Conservation (phyloP, 2,113 vertebrate species). For the Falcunculus frontatus region DNA sequence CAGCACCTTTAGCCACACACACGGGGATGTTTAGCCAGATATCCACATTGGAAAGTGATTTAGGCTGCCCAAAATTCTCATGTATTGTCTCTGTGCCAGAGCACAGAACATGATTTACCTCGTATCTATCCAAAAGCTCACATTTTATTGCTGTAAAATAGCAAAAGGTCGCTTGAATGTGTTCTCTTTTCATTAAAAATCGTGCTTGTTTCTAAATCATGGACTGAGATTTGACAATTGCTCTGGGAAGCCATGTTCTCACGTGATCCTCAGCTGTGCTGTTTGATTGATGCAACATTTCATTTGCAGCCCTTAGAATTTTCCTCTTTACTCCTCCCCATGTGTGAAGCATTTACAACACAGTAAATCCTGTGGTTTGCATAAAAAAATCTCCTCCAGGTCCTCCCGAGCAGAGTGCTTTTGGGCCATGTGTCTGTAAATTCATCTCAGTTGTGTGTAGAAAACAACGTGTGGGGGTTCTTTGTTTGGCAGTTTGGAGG, state of each 20-base stretch:
- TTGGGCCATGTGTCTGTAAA: background rate
- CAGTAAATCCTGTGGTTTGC: background rate
- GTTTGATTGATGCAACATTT: background rate
- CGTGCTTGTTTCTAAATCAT: background rate
- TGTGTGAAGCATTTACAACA: background rate
- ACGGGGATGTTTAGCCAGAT: fast-evolving
- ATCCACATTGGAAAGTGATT: background rate
- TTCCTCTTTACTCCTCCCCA: background rate
- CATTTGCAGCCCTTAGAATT: background rate
- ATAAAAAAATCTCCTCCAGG: background rate
- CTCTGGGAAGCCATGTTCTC: background rate
- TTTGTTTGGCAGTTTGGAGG: background rate
- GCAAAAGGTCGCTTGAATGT: background rate
- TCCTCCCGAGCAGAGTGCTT: background rate
- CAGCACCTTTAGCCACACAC: background rate
- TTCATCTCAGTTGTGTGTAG: background rate
- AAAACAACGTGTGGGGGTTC: background rate
- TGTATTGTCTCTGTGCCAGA: background rate
- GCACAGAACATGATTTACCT: background rate
- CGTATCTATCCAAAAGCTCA: background rate
- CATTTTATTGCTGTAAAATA: background rate
- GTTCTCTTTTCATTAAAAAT: background rate
- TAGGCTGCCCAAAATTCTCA: background rate
- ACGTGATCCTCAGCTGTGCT: background rate
- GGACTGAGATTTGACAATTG: background rate